Evolutionary conservation across 2,113 vertebrate species (phyloP), one percentile per base, ranked within the genome.

Genomic region (Oxyruncus cristatus): DNA sequence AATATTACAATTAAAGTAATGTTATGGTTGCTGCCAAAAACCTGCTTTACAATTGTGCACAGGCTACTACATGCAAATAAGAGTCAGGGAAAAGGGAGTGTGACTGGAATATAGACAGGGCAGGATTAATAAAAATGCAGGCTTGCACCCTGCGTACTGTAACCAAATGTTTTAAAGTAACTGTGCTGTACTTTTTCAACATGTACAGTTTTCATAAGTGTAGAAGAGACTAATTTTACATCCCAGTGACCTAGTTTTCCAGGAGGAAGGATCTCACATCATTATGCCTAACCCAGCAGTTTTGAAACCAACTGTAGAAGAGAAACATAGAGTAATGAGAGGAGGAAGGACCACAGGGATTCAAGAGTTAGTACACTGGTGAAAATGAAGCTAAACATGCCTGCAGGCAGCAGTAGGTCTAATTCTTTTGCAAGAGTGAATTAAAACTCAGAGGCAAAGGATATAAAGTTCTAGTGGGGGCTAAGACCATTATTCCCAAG

Each of bases 311-410:
- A 28, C 26, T 78, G 65, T 78, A 85, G 73, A 88, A 78, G 65
- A 87, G 68, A 93, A 94, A 82, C 33, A 49, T 35, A 35, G 80
- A 75, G 24, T 95, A 95, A 94, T 59, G 56, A 91, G 27, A 14
- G 9, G 14, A 67, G 32, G 68, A 91, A 93, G 55, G 56, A 72
- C 89, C 82, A 65, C 56, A 75, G 89, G 92, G 73, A 87, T 93
- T 93, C 66, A 72, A 30, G 70, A 74, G 56, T 63, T 44, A 67
- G 74, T 59, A 71, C 14, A 17, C 2, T 67, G 47, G 65, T 89
- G 47, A 89, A 94, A 91, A 89, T 47, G 39, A 76, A 91, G 82
- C 39, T 87, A 94, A 95, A 85, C 63, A 89, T 14, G 33, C 66
- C 66, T 78, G 42, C 49, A 93, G 89, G 85, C 81, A 88, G 44